These are phyloP conservation scores for Cephus pygmeus DNA, from an alignment of 2,888 invertebrate species.

Conservation along the genomic window DNA sequence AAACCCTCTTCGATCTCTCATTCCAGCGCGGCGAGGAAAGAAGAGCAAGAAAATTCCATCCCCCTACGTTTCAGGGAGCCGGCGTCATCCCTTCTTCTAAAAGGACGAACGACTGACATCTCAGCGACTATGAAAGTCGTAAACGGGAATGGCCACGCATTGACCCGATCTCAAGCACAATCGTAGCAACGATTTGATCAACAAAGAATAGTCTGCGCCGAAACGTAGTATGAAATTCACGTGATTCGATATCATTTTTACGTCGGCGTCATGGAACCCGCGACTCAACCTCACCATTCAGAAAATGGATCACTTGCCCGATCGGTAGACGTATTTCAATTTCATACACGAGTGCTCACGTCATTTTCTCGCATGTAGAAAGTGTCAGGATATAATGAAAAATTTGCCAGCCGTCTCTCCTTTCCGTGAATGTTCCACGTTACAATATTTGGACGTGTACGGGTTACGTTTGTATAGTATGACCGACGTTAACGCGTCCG, in stretches of 20 bases:
- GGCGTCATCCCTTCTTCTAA: background rate
- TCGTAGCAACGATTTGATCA: background rate
- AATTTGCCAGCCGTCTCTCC: slow-evolving; percentile 45
- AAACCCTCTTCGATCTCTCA: background rate
- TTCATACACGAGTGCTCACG: slow-evolving; percentile 52
- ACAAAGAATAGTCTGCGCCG: background rate
- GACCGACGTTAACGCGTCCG: background rate
- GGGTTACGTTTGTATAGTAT: background rate
- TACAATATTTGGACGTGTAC: background rate
- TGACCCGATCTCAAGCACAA: background rate
- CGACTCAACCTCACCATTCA: background rate
- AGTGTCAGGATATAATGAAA: slow-evolving; percentile 54
- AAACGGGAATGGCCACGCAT: background rate
- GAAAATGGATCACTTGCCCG: slow-evolving; percentile 45
- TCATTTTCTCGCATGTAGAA: slow-evolving; percentile 50
- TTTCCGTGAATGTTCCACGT: background rate
- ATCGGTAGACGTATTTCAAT: slow-evolving; percentile 57
- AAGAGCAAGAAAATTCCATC: background rate
- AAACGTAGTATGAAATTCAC: slow-evolving; percentile 5
- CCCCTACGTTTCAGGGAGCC: background rate
- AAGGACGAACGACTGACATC: background rate
- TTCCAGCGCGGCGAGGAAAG: background rate
- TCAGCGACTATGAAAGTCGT: background rate
- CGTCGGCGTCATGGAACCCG: slow-evolving; percentile 19
- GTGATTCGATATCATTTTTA: slow-evolving; percentile 38